These are phyloP conservation scores for Prunella himalayana DNA, from an alignment of 2,113 vertebrate species.

Conservation along the genomic window DNA sequence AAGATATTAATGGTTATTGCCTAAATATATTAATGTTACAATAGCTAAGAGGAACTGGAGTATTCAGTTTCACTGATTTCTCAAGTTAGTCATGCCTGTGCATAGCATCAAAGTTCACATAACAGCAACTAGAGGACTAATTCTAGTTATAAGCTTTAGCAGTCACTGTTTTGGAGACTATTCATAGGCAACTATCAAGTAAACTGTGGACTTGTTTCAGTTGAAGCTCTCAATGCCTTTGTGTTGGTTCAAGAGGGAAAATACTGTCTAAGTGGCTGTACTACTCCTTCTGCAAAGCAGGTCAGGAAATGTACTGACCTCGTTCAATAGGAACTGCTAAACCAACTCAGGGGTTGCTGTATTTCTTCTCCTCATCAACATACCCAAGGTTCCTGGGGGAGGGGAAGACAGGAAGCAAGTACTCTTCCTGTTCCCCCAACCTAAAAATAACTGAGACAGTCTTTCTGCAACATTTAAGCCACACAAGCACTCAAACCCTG, in stretches of 20 bases:
- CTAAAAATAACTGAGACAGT: neutral
- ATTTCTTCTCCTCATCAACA: neutral
- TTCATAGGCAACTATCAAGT: neutral
- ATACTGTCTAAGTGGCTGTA: neutral
- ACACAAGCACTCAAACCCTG: neutral
- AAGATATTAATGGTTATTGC: neutral
- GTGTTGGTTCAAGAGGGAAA: neutral
- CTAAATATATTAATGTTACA: neutral
- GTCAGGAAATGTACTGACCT: neutral
- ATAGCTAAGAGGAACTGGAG: neutral
- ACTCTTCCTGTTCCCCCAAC: constrained; percentile 4
- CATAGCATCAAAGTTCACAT: neutral
- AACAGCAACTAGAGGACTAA: neutral
- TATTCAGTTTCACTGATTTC: neutral
- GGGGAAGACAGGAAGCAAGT: neutral
- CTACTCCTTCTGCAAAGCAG: neutral
- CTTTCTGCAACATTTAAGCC: neutral
- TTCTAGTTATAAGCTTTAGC: neutral
- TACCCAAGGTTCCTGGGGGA: neutral
- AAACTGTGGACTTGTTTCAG: neutral
- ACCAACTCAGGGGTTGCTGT: neutral
- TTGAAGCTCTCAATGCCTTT: neutral
- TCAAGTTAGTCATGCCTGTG: neutral
- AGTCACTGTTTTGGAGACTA: neutral
- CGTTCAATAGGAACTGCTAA: neutral